Evolutionary conservation across 2,888 invertebrate species (phyloP), one percentile per base, ranked within the genome.

Genomic region (Abrostola tripartita): DNA sequence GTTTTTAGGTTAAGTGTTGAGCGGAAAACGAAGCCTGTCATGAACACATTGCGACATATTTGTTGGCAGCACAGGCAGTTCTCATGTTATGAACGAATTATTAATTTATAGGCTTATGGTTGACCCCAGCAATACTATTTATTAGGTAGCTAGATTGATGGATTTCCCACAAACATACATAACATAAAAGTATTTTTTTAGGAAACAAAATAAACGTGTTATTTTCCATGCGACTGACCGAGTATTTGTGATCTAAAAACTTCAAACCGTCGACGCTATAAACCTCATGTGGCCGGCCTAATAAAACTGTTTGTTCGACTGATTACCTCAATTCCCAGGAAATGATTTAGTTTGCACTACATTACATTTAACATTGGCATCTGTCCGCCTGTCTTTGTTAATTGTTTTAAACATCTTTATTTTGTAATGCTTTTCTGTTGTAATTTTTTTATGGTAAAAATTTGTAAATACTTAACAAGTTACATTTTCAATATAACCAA

Each of bases 291-390:
- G 70, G 74, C 52, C 38, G 14, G 69, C 65, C 68, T 58, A 71
- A 80, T 77, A 77, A 80, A 80, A 78, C 70, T 66, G 65, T 76
- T 71, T 65, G 65, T 36, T 6, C 65, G 59, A 64, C 62, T 52
- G 67, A 78, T 78, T 77, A 75, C 67, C 75, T 67, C 62, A 68
- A 56, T 80, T 80, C 68, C 50, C 51, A 52, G 61, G 63, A 69
- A 71, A 74, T 76, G 67, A 78, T 80, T 74, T 76, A 76, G 57
- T 70, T 70, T 57, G 35, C 59, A 66, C 64, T 53, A 61, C 56
- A 56, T 68, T 53, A 57, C 53, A 58, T 65, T n/a, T 40, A 59
- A 52, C n/a, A 51, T 52, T 52, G 40, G 50, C 44, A 42, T 40
- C 53, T 65, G 59, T 67, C 56, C 60, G 52, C 69, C 38, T 49